Evolutionary conservation across 1,140 invertebrate genomes (phyloP), one percentile per base, ranked within the genome.

Genomic region (Alviniconcha marisindica): DNA sequence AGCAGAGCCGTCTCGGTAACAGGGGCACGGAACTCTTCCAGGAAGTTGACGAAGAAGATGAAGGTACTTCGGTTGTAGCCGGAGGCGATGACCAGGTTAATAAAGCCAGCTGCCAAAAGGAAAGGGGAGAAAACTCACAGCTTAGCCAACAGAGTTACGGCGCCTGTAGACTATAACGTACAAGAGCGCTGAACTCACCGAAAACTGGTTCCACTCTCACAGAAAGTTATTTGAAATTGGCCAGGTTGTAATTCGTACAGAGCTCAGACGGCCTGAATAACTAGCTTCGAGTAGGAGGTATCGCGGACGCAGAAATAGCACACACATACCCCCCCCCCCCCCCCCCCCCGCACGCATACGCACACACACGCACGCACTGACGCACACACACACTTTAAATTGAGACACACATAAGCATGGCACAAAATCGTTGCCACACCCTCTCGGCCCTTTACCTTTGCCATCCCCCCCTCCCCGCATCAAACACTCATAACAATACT

Each of bases 31-130:
- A 80, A 80, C 78, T 66, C 78, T 2, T 66, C 56, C 56, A 80
- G 60, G 28, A 80, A 80, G 56, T 31, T 60, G 36, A 80, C 78
- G 78, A 80, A 80, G 60, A 80, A 80, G 24, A 80, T 44, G 40
- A 42, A 80, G n/a, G 54, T 80, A 36, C 36, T 60, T 2, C 60
- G 54, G 78, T 80, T 80, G 60, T 80, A 80, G 56, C 78, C 78
- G 14, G 78, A 33, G 15, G 60, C 60, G 24, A 80, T 5, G 24
- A 80, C 78, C 56, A 80, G 69, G 40, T 80, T 80, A 7, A 80
- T 24, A 24, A 80, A 80, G 24, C 56, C 78, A n/a, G 56, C 78
- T 80, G 78, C 2, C n/a, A 42, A 18, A 44, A 15, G 18, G 12
- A 21, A 63, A 24, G 24, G 7, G 7, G 7, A 63, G 7, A 63